Evolutionary conservation across 2,113 vertebrate genomes (phyloP), one percentile per base, ranked within the genome.

Genomic region (Danionella cerebrum): DNA sequence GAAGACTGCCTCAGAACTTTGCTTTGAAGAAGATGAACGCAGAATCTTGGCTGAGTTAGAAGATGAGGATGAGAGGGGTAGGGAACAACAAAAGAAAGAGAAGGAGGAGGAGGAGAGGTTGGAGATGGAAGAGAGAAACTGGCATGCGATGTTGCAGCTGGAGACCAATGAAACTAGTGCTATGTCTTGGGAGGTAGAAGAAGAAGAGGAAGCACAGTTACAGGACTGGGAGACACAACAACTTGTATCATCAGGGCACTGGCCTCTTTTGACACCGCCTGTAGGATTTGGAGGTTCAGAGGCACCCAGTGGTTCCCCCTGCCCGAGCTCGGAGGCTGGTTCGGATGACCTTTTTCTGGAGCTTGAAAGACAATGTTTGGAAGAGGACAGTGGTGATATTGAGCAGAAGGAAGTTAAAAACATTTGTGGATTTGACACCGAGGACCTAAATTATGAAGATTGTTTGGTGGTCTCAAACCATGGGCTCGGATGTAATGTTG

Each of bases 1-100:
- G 63, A 93, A 94, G 75, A 97, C 95, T 0, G 91, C 94, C 65
- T 98, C 96, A 1, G 94, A 98, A 78, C 87, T 98, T 47, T 90
- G 89, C 76, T 98, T 98, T 84, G 96, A 98, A 81, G 95, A 97
- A 78, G 94, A 98, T 45, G 96, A 98, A 77, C 89, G 84, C 25
- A 86, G 85, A 83, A 92, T 98, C 72, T 87, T 97, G 57, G 86
- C 91, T 82, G 94, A 96, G 76, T 82, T 90, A 5, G 88, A 88
- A 72, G 82, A 82, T 71, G 75, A 75, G 5, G 65, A 72, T 83
- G 82, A 84, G 76, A 80, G 76, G 1, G 22, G 66, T 19, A 29
- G 11, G 22, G 44, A 53, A 9, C 41, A 9, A 18, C 70, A 63
- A 50, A 71, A 80, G 16, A 77, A 67, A 57, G 80, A 73, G 19